A percentile compares a stretch with the other conserved stretches of the same genome.
Evolutionary conservation across 2,113 vertebrate species (phyloP).

Genomic region (Halcyon malimbica): DNA sequence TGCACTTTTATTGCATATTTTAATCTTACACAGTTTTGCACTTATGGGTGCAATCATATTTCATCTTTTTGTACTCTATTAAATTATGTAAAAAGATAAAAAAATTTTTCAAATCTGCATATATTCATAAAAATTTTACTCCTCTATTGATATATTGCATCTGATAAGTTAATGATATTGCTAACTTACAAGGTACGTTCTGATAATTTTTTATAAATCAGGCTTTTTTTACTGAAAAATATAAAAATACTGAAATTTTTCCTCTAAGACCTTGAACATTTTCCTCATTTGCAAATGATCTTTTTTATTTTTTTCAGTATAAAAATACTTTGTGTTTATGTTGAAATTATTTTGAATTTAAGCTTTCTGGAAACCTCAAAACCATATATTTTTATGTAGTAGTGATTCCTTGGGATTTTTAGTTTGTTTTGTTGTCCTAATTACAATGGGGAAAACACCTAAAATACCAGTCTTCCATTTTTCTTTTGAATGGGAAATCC

Average conservation of each 20-base stretch:
- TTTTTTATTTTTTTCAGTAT: not conserved
- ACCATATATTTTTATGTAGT: not conserved
- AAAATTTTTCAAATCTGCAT: not conserved
- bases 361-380: not conserved
- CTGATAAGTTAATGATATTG: not conserved
- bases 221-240: accelerated
- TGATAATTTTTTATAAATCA: not conserved
- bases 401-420: not conserved
- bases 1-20: not conserved
- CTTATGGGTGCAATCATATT: not conserved
- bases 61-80: not conserved
- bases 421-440: not conserved
- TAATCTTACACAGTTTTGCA: not conserved
- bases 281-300: not conserved
- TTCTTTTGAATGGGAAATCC: not conserved
- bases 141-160: not conserved
- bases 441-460: not conserved
- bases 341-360: not conserved
- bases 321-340: not conserved
- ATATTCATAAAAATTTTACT: not conserved
- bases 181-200: not conserved
- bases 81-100: not conserved
- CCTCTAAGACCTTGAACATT: not conserved
- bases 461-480: not conserved
- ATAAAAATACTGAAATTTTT: not conserved